These are phyloP conservation scores for Ciconia boyciana DNA, from an alignment of 2,113 vertebrate species.

Conservation along the genomic window DNA sequence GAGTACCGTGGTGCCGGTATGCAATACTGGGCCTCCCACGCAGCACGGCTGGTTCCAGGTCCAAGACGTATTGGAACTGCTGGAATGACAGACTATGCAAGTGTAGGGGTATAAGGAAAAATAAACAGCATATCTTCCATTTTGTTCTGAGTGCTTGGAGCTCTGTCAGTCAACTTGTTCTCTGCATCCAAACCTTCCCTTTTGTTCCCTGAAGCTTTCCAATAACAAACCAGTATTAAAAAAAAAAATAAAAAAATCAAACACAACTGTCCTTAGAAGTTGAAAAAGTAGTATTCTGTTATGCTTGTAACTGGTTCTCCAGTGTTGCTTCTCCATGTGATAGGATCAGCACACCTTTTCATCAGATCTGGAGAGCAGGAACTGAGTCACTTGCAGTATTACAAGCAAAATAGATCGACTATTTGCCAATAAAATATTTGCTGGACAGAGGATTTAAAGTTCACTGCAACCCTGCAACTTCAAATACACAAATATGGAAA, in stretches of 20 bases:
- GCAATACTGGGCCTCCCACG: too few species aligned
- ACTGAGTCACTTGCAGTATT: background rate
- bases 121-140: background rate
- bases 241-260: background rate
- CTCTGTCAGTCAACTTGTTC: background rate
- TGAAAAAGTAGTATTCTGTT: background rate
- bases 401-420: background rate
- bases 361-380: background rate
- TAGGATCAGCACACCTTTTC: background rate
- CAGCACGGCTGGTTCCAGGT: background rate
- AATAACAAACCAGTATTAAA: background rate
- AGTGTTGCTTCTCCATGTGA: background rate
- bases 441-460: background rate
- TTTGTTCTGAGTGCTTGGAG: background rate
- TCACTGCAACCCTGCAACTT: background rate
- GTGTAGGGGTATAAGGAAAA: background rate
- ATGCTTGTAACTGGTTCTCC: background rate
- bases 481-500: background rate
- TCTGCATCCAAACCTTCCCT: background rate
- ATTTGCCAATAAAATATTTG: background rate
- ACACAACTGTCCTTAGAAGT: background rate
- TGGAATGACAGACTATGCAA: background rate
- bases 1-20: background rate
- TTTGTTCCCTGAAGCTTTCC: background rate
- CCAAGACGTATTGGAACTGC: fast-evolving